Evolutionary conservation across 2,888 invertebrate genomes (phyloP).

Genomic region (Torymus auratus): DNA sequence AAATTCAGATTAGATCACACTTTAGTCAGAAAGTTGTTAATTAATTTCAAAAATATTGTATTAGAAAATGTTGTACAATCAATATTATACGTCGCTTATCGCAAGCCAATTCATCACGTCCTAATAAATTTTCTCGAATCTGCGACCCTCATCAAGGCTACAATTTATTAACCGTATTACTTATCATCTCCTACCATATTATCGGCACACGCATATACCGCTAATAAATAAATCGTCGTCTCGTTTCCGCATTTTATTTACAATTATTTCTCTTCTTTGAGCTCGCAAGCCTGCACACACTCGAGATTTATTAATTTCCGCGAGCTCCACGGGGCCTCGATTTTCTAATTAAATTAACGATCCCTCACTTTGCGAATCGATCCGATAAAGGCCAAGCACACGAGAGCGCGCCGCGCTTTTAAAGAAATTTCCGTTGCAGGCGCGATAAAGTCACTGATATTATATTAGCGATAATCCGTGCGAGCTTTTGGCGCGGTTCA

Average conservation of each 20-base stretch:
- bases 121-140: slow-evolving; percentile 17
- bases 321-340: slow-evolving; percentile 9
- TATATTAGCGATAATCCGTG: no score
- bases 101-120: not conserved
- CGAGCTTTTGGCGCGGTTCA: no score
- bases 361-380: slow-evolving; percentile 24
- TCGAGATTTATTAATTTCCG: slow-evolving; percentile 47
- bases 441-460: no score
- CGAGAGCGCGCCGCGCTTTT: not conserved
- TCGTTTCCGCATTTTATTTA: not conserved
- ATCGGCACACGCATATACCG: not conserved
- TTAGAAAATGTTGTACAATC: no score
- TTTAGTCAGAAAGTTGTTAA: no score
- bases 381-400: not conserved
- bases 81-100: no score
- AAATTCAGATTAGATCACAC: no score
- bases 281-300: not conserved
- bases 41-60: no score
- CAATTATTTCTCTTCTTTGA: no score
- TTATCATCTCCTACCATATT: not conserved
- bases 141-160: not conserved
- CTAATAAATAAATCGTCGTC: slow-evolving; percentile 37
- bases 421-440: not conserved
- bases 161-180: not conserved
- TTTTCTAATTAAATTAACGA: slow-evolving; percentile 52